Base-by-base conservation (phyloP, 1,140 invertebrate species). In the Mizuhopecten yessoensis region DNA sequence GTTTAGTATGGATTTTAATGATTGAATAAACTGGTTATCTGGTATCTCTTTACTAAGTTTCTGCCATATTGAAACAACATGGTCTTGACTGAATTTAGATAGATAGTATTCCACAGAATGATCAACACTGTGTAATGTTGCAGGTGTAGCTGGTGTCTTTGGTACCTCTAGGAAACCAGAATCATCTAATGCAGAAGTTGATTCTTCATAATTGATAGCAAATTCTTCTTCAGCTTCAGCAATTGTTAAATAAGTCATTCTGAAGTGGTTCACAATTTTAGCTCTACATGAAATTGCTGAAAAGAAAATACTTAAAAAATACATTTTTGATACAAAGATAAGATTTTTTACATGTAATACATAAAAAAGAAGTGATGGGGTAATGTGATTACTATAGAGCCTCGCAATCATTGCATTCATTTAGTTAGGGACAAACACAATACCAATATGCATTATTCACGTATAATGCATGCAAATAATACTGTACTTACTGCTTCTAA, bases 161-260 rank as follows among this genome's bases (percentile, higher is more conserved):
- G 0, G 0, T n/a, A 15, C 17, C 33, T 87, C 15, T n/a, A 87
- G 5, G 33, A 87, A 88, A 15, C 87, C 34, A 10, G 87, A 3
- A 23, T 36, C 39, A 42, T 23, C 23, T 42, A n/a, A 20, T 10
- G 23, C 10, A 23, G 20, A 42, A 11, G 20, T 23, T 34, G 23
- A n/a, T 20, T 88, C 33, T 39, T 88, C 87, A 42, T 42, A 88
- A 39, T 34, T 42, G 0, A 88, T 88, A 15, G 13, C 20, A 42
- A 39, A 88, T 88, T 34, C 87, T 42, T 34, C 87, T 33, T 88
- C 87, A 23, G 87, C 87, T 39, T 88, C 23, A 34, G 34, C 87
- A n/a, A 88, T 42, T 13, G 87, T 88, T 88, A 10, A n/a, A 42
- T 39, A 88, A 0, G 34, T 42, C 20, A n/a, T 88, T 88, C 87